Conservation (phyloP, 2,113 vertebrate genomes). For the Tachuris rubrigastra region DNA sequence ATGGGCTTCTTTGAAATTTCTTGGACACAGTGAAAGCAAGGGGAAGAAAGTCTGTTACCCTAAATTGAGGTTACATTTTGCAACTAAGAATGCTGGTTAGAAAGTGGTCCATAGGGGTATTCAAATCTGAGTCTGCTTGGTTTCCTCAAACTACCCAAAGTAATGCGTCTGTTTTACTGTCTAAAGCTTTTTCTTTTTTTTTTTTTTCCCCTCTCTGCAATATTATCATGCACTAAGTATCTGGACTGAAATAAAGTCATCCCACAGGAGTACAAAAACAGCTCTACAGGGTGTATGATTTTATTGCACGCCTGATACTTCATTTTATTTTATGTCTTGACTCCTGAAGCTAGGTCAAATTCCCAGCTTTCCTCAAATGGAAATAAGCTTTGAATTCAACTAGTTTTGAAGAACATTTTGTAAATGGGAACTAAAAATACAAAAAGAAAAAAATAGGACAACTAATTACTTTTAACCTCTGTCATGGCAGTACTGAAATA, state of each 20-base stretch:
- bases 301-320: not conserved
- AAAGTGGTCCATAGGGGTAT: not conserved
- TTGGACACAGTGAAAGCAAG: not conserved
- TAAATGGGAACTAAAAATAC: not conserved
- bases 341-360: not conserved
- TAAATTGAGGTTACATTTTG: not conserved
- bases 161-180: not conserved
- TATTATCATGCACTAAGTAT: not conserved
- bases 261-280: not conserved
- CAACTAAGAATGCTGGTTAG: not conserved
- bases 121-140: not conserved
- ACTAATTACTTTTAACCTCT: not conserved
- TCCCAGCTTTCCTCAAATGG: not conserved
- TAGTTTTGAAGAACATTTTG: not conserved
- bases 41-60: not conserved
- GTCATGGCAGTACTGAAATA: not conserved
- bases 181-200: not conserved
- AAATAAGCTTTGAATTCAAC: not conserved
- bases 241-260: not conserved
- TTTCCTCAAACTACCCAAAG: not conserved
- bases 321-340: not conserved
- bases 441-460: not conserved
- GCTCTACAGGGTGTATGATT: not conserved
- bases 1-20: not conserved
- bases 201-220: accelerated